Conservation (phyloP, 2,888 invertebrate species). For the Philaethria dido region DNA sequence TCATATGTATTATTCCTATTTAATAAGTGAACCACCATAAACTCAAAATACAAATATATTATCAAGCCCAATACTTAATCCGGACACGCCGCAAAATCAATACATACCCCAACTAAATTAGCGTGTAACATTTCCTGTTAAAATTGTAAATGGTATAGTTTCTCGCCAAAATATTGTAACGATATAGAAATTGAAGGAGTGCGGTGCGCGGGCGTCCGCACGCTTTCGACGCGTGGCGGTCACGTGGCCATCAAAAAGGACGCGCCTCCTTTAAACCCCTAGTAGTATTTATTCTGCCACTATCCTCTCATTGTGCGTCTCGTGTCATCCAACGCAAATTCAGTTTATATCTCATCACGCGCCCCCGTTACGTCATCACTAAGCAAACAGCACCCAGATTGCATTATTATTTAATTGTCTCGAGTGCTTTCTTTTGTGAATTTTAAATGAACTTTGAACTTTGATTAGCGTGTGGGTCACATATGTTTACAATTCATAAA, state of each 20-base stretch:
- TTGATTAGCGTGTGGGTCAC: constrained; percentile 39
- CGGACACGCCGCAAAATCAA: constrained; percentile 69
- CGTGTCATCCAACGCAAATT: constrained; percentile 73
- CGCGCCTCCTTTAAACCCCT: constrained; percentile 46
- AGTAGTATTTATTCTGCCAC: constrained; percentile 76
- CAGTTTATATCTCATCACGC: constrained; percentile 77
- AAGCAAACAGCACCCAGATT: constrained; percentile 77
- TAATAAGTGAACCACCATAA: background rate
- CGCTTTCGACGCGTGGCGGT: constrained; percentile 42
- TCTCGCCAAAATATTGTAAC: constrained; percentile 64
- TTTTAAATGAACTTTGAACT: constrained; percentile 52
- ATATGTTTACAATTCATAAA: background rate
- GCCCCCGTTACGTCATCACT: constrained; percentile 57
- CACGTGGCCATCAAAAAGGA: constrained; percentile 65
- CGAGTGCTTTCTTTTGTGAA: constrained; percentile 65
- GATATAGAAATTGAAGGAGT: constrained; percentile 48
- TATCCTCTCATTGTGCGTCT: constrained; percentile 72
- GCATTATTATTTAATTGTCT: constrained; percentile 80
- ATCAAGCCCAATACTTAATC: constrained; percentile 56
- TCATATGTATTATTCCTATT: too few species aligned
- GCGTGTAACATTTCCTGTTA: constrained; percentile 81
- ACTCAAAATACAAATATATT: background rate
- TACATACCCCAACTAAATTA: constrained; percentile 78
- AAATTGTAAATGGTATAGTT: constrained; percentile 73
- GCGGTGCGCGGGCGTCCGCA: constrained; percentile 47